Base-by-base conservation (phyloP, 2,113 vertebrate genomes). In the Helogale parvula region DNA sequence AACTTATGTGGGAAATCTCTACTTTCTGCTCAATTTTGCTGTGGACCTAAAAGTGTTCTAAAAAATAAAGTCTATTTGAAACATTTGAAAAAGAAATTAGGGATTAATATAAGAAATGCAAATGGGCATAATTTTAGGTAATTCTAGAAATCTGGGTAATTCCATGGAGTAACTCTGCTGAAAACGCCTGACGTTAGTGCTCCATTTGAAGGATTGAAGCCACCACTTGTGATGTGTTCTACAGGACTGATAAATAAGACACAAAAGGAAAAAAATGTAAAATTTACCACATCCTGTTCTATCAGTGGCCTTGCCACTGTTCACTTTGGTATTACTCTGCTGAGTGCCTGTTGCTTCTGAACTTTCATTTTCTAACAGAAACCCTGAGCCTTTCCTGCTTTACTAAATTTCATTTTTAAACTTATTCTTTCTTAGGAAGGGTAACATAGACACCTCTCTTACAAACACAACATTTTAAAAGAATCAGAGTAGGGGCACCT, bases 401-500 rank as follows among this genome's bases (percentile, higher is more conserved):
- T 69, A 87, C 80, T 92, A 92, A 93, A 91, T 94, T 97, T 89
- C 63, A 96, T 93, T 98, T 97, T 79, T 83, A 96, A 97, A 54
- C n/a, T 50, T n/a, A 50, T 81, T 97, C 91, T 91, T 90, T 96
- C 76, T 92, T 57, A 54, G 80, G 84, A 92, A 76, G 93, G 90
- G 90, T 97, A 88, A 94, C 47, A 72, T n/a, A 97, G 63, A 97
- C 21, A 63, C 31, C 35, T 77, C 69, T 88, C 94, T 95, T 88
- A 85, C n/a, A 96, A 97, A 82, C 38, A 88, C 52, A 60, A 65
- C 76, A 88, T 88, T 96, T 86, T 91, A 97, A 96, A 86, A 80
- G 94, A 97, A 63, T 52, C 50, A 66, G 57, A 25, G 21, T 60
- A 60, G 2, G 21, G 57, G 21, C 21, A 60, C 21, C 21, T 60